Conservation (phyloP, 2,888 invertebrate species). For the Andrena chrysosceles region DNA sequence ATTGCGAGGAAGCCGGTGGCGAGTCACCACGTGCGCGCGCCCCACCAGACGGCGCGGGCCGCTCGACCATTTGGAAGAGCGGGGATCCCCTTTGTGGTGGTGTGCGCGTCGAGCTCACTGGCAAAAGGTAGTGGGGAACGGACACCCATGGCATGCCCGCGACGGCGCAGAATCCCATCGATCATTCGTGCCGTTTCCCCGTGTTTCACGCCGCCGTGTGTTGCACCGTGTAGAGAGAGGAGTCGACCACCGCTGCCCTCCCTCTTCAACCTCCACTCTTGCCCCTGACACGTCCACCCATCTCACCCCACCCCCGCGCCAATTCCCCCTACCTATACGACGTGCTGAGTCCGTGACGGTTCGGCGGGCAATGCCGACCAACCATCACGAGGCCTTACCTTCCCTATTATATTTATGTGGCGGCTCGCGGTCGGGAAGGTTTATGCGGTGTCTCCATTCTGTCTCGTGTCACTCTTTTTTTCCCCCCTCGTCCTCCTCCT, state of each 20-base stretch:
- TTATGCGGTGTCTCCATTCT: slow-evolving; percentile 76
- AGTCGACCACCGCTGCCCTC: slow-evolving; percentile 66
- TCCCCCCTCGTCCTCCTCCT: slow-evolving; percentile 29
- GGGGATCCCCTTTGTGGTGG: slow-evolving; percentile 52
- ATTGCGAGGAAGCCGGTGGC: slow-evolving; percentile 62
- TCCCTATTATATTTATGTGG: slow-evolving; percentile 84
- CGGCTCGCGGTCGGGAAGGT: slow-evolving; percentile 83
- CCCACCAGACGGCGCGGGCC: slow-evolving; percentile 71
- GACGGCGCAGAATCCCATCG: slow-evolving; percentile 85
- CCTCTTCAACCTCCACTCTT: slow-evolving; percentile 68
- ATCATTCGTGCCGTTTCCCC: slow-evolving; percentile 83
- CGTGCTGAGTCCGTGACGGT: slow-evolving; percentile 80
- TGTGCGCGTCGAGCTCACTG: slow-evolving; percentile 59
- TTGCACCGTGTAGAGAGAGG: slow-evolving; percentile 76
- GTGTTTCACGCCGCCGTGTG: slow-evolving; percentile 82
- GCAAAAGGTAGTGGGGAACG: slow-evolving; percentile 71
- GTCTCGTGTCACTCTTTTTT: slow-evolving; percentile 67
- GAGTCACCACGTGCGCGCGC: slow-evolving; percentile 58
- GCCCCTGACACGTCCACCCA: slow-evolving; percentile 74
- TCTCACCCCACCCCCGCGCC: slow-evolving; percentile 74
- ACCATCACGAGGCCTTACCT: slow-evolving; percentile 84
- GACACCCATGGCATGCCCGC: slow-evolving; percentile 84
- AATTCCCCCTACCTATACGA: slow-evolving; percentile 75
- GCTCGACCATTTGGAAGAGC: slow-evolving; percentile 43
- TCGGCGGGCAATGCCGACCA: slow-evolving; percentile 83